Base-by-base conservation (phyloP, 92 coral and sea anemone genomes). In the Porites cylindrica region DNA sequence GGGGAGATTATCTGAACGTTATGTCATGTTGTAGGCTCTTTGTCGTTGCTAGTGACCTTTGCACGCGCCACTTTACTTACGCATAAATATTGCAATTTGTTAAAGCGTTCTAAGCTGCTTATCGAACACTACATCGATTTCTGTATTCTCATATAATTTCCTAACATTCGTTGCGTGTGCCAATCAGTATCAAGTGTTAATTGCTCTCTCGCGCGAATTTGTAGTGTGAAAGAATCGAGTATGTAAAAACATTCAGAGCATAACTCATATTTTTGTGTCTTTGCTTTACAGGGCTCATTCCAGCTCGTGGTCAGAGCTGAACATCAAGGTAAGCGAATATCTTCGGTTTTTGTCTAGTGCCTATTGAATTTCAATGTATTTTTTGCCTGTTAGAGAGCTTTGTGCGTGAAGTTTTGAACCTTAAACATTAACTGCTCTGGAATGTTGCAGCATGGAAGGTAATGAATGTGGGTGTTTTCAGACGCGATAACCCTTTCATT, bases 261-360 rank as follows among this genome's bases (percentile, higher is more conserved):
- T 26, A 21, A 21, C 26, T 85, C 75, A 75, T 85, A 66, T 69
- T 58, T 79, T 23, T 19, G 17, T 29, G 19, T 56, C 50, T 76
- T 82, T 17, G 7, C 23, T 81, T 83, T 71, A 10, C 73, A 92
- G 95, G 92, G 90, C 29, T 89, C 95, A 59, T 92, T 89, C 61
- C 70, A 88, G 67, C 62, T 92, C n/a, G 71, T 85, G 62, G 88
- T 92, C 38, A 70, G 75, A 24, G 92, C 92, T 13, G 63, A 47
- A 23, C 79, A 78, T 29, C 54, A 70, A 92, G 92, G 95, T 92
- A 69, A 66, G 84, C 23, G 4, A 4, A 38, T 19, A 2, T 5
- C 4, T 13, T 32, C 10, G 23, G 18, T 32, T 29, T 20, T 70
- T 4, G 14, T 26, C 47, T 7, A 24, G 14, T 29, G 23, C 16